Percentiles rank a stretch among this genome's conserved stretches.
phyloP scores from a whole-genome alignment of 2,888 invertebrate species.

The Philhelius pedissequus region DNA sequence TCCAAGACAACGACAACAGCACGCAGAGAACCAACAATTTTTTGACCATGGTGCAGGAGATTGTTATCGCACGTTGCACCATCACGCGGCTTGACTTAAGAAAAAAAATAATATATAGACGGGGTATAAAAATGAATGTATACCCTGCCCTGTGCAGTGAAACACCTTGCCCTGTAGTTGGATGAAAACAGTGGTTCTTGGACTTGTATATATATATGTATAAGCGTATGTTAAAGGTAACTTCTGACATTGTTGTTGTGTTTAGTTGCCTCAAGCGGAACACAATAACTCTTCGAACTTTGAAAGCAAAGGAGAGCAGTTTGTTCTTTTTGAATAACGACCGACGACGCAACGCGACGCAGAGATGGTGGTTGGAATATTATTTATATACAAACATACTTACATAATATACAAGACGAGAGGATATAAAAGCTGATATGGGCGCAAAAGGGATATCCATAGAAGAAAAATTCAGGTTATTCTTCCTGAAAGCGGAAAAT shows the following conservation, averaged over 20 bases:
- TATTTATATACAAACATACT: background rate
- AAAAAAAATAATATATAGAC: background rate
- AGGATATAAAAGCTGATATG: slow-evolving; percentile 13
- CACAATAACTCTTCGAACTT: slow-evolving; percentile 65
- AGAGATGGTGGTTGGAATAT: background rate
- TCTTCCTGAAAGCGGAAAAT: slow-evolving; percentile 68
- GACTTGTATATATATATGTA: background rate
- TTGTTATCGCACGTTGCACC: slow-evolving; percentile 60
- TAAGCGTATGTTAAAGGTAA: too few species aligned
- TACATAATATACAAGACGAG: background rate
- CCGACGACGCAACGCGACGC: background rate
- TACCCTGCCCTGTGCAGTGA: slow-evolving; percentile 21
- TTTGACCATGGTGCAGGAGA: slow-evolving; percentile 60
- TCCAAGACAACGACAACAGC: background rate
- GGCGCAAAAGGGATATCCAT: background rate
- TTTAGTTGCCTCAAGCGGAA: slow-evolving; percentile 65
- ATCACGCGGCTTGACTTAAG: slow-evolving; percentile 29
- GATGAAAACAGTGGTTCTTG: background rate
- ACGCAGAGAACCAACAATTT: slow-evolving; percentile 50
- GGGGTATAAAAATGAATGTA: background rate
- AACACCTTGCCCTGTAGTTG: slow-evolving; percentile 67
- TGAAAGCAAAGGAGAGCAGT: slow-evolving; percentile 40
- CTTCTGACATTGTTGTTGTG: slow-evolving; percentile 16
- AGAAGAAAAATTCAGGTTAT: slow-evolving; percentile 55
- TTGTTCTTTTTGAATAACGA: slow-evolving; percentile 41